Evolutionary conservation across 1,140 invertebrate genomes (phyloP), one percentile per base, ranked within the genome.

Genomic region (Zophobas atratus): DNA sequence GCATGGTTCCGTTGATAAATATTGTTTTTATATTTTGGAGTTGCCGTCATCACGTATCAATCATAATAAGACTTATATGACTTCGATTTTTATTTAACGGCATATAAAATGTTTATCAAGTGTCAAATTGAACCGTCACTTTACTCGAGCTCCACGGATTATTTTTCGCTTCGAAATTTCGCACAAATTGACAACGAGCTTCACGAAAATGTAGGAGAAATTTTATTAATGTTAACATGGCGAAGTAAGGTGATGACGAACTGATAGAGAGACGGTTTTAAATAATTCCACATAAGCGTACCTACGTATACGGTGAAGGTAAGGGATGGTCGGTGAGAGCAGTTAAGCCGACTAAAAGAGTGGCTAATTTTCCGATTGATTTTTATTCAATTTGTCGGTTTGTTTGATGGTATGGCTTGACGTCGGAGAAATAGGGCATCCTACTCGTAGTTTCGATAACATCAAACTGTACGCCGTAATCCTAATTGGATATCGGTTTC

Each of bases 401-500:
- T 73, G 71, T 73, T 46, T 73, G 71, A 56, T 39, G 51, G 74
- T 38, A 60, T 57, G 57, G 46, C 36, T 43, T 60, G 46, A 75
- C 43, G 55, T 75, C 51, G 43, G 38, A 55, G 74, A 75, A 60
- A 75, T 75, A 75, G 74, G 74, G 51, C 55, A 75, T 75, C 48
- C 35, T 51, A 72, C 70, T 53, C 38, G 74, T 75, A 75, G 74
- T 77, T 72, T 81, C 75, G 80, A 81, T 81, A 79, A 75, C 77
- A 79, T 79, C 78, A 76, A 76, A 78, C 80, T 74, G 56, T 55
- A 55, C 72, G 75, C 53, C 70, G 77, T 79, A 79, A 81, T 79
- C 75, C 80, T 81, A 81, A 81, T 81, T 81, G 78, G 78, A 81
- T 79, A 79, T 81, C 76, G 77, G 77, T 76, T 81, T 71, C 77